Evolutionary conservation across 1,140 invertebrate genomes (phyloP), one percentile per base, ranked within the genome.

Genomic region (Drosophila arawakana): DNA sequence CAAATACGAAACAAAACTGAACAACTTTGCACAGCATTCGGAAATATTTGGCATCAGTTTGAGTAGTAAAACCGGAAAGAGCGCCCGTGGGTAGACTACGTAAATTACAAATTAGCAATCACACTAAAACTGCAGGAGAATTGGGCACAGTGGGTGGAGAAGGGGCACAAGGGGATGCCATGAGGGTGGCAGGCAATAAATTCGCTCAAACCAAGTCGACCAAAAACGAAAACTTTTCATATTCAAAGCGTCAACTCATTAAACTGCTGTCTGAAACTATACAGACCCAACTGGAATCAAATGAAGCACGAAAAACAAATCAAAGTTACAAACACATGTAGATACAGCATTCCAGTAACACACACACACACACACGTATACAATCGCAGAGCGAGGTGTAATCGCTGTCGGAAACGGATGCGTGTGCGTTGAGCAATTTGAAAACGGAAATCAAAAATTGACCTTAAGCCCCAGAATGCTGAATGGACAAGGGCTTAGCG

Each of bases 71-170:
- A 72, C 68, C 52, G 60, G 60, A 55, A 76, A 86, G 68, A 71
- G 49, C 71, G 78, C 78, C 71, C 75, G 78, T 78, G 82, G 75
- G 75, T 79, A 78, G 85, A 84, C 85, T 89, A 76, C 84, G 84
- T 89, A 90, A 89, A 89, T 90, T 89, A 89, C 84, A 89, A 89
- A 89, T 89, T 89, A 89, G 84, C 84, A 89, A 89, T 89, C 84
- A 89, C 81, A 89, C 85, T 89, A 84, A 89, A 89, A 76, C 71
- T 47, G 71, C 25, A 18, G 30, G 21, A 8, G 49, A 47, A 43
- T 43, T 43, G 39, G 10, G 10, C 37, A 10, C 41, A 34, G 5
- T 10, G 44, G 11, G 13, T 44, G 15, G 11, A n/a, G 58, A 15
- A 8, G 25, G 13, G 59, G 25, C 5, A 15, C 10, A 8, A 46